phyloP scores from a whole-genome alignment of 2,888 invertebrate genomes.

The Odontomyia ornata region DNA sequence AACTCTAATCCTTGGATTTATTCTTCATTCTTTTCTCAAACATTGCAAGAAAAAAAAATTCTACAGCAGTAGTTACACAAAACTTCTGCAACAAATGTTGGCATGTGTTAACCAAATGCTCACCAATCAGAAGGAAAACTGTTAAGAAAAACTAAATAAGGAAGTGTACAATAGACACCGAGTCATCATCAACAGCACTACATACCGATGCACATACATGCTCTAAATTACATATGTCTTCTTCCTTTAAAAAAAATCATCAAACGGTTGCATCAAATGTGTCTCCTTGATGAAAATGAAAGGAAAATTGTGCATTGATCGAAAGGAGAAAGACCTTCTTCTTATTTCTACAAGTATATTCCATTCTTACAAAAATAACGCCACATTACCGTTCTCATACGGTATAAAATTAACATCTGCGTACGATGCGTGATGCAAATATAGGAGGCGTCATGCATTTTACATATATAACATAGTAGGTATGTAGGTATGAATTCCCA shows the following conservation, averaged over 20 bases:
- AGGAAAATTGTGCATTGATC: neutral
- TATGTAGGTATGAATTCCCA: no score
- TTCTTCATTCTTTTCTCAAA: conserved; percentile 12
- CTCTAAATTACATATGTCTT: conserved; percentile 30
- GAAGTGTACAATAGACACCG: conserved; percentile 13
- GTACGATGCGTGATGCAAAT: conserved; percentile 24
- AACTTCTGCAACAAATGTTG: neutral
- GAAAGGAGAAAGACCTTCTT: neutral
- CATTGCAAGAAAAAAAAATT: neutral
- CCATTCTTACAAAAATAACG: conserved; percentile 12
- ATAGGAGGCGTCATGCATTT: neutral
- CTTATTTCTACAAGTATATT: no score
- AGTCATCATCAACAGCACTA: conserved; percentile 18
- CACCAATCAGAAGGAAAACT: neutral
- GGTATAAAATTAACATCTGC: conserved; percentile 27
- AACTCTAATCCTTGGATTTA: neutral
- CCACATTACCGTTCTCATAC: conserved; percentile 5
- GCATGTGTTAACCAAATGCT: conserved; percentile 34
- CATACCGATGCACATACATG: neutral
- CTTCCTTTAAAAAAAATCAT: neutral
- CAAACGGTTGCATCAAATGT: neutral
- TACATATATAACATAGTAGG: no score
- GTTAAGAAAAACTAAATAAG: conserved; percentile 24
- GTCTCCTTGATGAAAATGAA: neutral
- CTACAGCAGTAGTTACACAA: neutral